Evolutionary conservation across 64 coral and sea anemone genomes (phyloP), one percentile per base, ranked within the genome.

Genomic region (Catalaphyllia jardinei): DNA sequence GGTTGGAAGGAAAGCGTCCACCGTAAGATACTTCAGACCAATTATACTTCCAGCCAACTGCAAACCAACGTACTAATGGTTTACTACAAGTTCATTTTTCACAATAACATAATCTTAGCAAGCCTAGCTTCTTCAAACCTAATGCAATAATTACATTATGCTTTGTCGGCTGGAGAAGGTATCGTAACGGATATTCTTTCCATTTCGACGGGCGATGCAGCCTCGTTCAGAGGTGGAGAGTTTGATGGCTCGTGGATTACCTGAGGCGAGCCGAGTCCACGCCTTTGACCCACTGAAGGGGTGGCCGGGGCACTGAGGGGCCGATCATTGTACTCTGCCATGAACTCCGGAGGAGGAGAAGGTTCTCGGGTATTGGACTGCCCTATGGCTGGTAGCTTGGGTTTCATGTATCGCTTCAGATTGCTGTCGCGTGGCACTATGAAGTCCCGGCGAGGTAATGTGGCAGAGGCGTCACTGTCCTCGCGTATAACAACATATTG

Each of bases 401-500:
- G 72, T 46, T 94, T 97, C 29, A 79, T 82, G 72, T 91, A 93
- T 67, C 79, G 89, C 50, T 87, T 97, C 62, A 93, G 57, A 27
- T 88, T 78, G 31, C 65, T 69, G 60, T 88, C 89, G 49, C 93
- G 93, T 28, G 95, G 92, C 42, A 97, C 88, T 78, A 97, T 94
- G 29, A 97, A 97, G 71, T 97, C 91, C 62, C 88, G 55, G 67
- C 88, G 87, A 74, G 95, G 95, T 67, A 97, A 74, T 10, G 91
- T n/a, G 57, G 91, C 91, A 52, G 74, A 69, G 17, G 95, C 67
- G 38, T 97, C 91, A 29, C 60, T 92, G 10, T 97, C 95, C 4
- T 97, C 95, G 11, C 88, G 79, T 80, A 97, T 90, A 49, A 97
- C 81, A n/a, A 97, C 92, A 51, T 94, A 97, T 77, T 97, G 95